phyloP scores from a whole-genome alignment of 2,797 vertebrate genomes.

The Limosa lapponica region DNA sequence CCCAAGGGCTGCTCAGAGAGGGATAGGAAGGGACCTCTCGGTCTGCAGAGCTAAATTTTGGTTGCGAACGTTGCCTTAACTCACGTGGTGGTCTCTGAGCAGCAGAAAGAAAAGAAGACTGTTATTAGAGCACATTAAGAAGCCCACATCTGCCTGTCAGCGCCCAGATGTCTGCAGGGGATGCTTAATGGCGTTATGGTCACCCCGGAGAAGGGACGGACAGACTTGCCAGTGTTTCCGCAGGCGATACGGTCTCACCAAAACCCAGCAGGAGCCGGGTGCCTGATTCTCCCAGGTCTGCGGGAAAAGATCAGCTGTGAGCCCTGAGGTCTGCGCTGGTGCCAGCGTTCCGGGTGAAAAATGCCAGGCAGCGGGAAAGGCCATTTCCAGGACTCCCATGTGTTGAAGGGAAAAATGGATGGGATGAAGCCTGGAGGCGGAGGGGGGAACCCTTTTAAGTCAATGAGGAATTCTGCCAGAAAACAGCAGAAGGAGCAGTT shows the following conservation, averaged over 20 bases:
- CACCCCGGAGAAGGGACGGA: neutral
- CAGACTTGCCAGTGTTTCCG: accelerated
- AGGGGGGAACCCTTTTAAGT: slow-evolving; percentile 12
- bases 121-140: neutral
- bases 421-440: slow-evolving; percentile 19
- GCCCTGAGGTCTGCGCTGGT: neutral
- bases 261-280: neutral
- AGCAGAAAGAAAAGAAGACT: neutral
- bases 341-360: neutral
- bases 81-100: neutral
- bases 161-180: neutral
- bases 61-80: neutral
- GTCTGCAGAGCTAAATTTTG: neutral
- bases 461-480: slow-evolving; percentile 60
- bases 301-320: neutral
- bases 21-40: neutral
- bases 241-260: neutral
- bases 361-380: slow-evolving; percentile 1
- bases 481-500: slow-evolving; percentile 68
- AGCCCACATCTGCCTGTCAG: neutral
- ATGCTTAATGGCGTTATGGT: neutral
- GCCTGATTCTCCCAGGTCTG: neutral
- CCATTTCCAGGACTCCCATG: slow-evolving; percentile 29
- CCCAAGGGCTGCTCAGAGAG: neutral
- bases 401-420: slow-evolving; percentile 29